A percentile compares a stretch with the other conserved stretches of the same genome.
These are phyloP conservation scores for Oscheius sp. DNA, from an alignment of 2,888 invertebrate genomes.

Conservation along the genomic window DNA sequence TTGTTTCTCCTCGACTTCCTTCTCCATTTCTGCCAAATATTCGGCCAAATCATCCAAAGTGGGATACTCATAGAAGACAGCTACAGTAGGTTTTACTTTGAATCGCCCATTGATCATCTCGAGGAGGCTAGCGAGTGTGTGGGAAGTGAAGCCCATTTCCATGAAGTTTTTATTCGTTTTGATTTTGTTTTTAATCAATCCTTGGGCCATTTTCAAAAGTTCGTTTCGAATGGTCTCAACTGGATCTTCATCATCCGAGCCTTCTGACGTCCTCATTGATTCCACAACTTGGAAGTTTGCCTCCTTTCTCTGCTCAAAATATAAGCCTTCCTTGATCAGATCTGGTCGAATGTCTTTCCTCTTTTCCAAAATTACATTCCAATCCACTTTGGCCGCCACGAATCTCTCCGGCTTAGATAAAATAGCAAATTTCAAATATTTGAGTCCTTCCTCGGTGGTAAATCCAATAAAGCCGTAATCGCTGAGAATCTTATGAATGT, in stretches of 20 bases:
- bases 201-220: slow-evolving; percentile 6
- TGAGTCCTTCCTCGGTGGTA: slow-evolving; percentile 53
- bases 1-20: not conserved
- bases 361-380: slow-evolving; percentile 51
- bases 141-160: slow-evolving; percentile 58
- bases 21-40: slow-evolving; percentile 32
- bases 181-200: slow-evolving; percentile 20
- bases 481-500: slow-evolving; percentile 24
- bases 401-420: slow-evolving; percentile 46
- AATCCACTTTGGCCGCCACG: slow-evolving; percentile 59
- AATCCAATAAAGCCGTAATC: slow-evolving; percentile 61
- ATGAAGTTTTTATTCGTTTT: slow-evolving; percentile 51
- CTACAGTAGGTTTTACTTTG: slow-evolving; percentile 41
- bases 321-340: slow-evolving; percentile 34
- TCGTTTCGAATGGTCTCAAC: slow-evolving; percentile 32
- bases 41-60: slow-evolving; percentile 40
- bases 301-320: not conserved
- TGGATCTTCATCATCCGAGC: slow-evolving; percentile 34
- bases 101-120: slow-evolving; percentile 38
- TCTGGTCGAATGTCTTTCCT: slow-evolving; percentile 54
- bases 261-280: slow-evolving; percentile 23
- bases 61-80: slow-evolving; percentile 53
- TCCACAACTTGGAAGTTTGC: slow-evolving; percentile 25
- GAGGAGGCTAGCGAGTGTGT: slow-evolving; percentile 39
- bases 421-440: slow-evolving; percentile 51